Base-by-base conservation (phyloP, 1,140 invertebrate genomes). In the Tachypleus tridentatus region DNA sequence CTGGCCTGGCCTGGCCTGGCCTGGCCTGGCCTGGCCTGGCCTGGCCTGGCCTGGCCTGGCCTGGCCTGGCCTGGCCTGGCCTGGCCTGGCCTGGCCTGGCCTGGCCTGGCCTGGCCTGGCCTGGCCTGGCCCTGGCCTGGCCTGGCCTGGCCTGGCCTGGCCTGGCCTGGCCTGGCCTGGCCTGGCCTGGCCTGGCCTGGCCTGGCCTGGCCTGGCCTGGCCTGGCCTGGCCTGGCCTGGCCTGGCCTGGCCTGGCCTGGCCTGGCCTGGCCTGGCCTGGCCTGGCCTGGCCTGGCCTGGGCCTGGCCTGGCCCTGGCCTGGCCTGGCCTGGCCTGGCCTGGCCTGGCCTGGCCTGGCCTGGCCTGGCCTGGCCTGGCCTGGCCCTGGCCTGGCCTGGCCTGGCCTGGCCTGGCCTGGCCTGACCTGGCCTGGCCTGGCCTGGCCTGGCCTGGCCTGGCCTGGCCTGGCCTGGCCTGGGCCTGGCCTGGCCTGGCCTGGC, bases 261-360 rank as follows among this genome's bases (percentile, higher is more conserved):
- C 69, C 65, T 70, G 64, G 69, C 65, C 58, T 70, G 60, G 60
- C 69, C 65, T 70, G 62, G 65, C 69, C 66, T 71, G 62, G 62
- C 69, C 67, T 71, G 64, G 63, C 70, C 67, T 71, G 67, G 64
- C 70, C 62, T 71, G 47, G 64, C 64, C 69, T 63, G 64, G 66
- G 61, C 70, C 70, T 70, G 66, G 66, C 70, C n/a, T n/a, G n/a
- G n/a, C n/a, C n/a, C n/a, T n/a, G n/a, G n/a, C n/a, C n/a, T n/a
- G n/a, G n/a, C n/a, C 70, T 71, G 67, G 70, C 70, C 70, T 71
- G 69, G 69, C 69, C 63, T 65, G 58, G 58, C 69, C 69, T 70
- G 70, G 62, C 69, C 69, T 70, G 70, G 62, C 66, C 63, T 70
- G 59, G 59, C 57, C 62, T 71, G 59, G 59, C 57, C 62, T 71